A percentile compares a stretch with the other conserved stretches of the same genome.
Evolutionary conservation across 2,113 vertebrate species (phyloP).

Genomic region (Porphyrio hochstetteri): DNA sequence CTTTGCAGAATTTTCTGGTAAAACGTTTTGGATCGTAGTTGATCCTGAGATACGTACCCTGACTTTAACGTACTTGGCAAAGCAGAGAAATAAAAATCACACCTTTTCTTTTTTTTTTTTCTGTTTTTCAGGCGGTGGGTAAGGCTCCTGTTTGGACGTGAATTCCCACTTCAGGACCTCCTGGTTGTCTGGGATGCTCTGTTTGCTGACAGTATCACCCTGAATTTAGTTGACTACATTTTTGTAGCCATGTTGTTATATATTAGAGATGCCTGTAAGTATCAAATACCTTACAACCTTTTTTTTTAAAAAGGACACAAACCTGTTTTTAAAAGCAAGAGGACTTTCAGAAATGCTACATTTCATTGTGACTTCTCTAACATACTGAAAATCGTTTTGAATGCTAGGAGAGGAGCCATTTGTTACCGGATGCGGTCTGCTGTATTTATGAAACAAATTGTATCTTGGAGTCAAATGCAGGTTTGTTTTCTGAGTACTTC

Average conservation of each 20-base stretch:
- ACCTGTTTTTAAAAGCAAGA: neutral
- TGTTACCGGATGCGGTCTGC: slow-evolving; percentile 12
- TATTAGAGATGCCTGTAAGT: slow-evolving; percentile 94
- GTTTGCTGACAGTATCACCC: slow-evolving; percentile 92
- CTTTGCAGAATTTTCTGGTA: neutral
- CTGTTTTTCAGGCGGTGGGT: slow-evolving; percentile 89
- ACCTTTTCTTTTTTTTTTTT: neutral
- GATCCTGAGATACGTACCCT: neutral
- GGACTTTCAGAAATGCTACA: neutral
- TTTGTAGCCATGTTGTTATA: slow-evolving; percentile 98
- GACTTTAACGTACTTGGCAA: neutral
- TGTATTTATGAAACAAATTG: slow-evolving; percentile 57
- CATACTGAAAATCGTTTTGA: neutral
- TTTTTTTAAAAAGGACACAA: neutral
- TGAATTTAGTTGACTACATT: slow-evolving; percentile 94
- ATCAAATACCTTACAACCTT: neutral
- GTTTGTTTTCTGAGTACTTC: slow-evolving; percentile 60
- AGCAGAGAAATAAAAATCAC: neutral
- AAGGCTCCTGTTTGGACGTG: slow-evolving; percentile 92
- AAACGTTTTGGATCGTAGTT: neutral
- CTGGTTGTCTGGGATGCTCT: slow-evolving; percentile 96
- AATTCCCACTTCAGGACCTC: slow-evolving; percentile 95
- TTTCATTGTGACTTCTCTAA: slow-evolving; percentile 5
- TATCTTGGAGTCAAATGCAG: slow-evolving; percentile 57
- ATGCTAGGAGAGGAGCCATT: neutral